Conservation (phyloP, 1,140 invertebrate genomes). For the Zaprionus capensis region DNA sequence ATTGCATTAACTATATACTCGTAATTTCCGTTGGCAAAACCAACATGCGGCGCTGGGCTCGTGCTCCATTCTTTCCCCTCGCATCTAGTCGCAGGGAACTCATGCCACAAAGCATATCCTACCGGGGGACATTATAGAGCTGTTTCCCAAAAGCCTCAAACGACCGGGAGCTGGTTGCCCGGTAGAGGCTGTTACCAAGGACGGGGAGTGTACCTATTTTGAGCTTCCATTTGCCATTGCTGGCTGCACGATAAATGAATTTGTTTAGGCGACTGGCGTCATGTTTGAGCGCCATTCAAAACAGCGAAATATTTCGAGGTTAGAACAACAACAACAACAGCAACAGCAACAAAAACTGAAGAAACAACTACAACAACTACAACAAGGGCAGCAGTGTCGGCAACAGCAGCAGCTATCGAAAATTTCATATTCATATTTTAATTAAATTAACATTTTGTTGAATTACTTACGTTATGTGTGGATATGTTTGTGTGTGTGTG, state of each 20-base stretch:
- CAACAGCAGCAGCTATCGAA: conserved; percentile 45
- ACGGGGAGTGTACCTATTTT: conserved; percentile 33
- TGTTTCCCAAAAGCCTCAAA: conserved; percentile 34
- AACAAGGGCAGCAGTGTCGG: background rate
- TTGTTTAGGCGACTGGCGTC: conserved; percentile 68
- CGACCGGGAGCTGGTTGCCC: background rate
- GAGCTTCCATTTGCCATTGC: conserved; percentile 46
- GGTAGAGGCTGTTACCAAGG: background rate
- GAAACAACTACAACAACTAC: background rate
- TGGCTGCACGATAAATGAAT: conserved; percentile 67
- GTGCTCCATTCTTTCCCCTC: background rate
- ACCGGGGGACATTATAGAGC: conserved; percentile 43
- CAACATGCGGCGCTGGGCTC: conserved; percentile 65
- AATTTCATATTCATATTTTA: conserved; percentile 79
- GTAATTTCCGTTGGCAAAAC: conserved; percentile 75
- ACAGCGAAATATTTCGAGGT: conserved; percentile 13
- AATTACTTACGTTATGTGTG: conserved; percentile 69
- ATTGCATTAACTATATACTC: conserved; percentile 66
- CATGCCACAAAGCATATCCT: conserved; percentile 40
- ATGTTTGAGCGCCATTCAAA: conserved; percentile 64
- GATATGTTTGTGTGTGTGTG: conserved; percentile 5
- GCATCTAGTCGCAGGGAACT: conserved; percentile 21
- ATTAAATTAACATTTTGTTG: conserved; percentile 80
- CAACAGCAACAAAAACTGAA: background rate
- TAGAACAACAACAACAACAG: conserved; percentile 11